These are phyloP conservation scores for Bujurquina vittata DNA, from an alignment of 2,113 vertebrate species.

Conservation along the genomic window DNA sequence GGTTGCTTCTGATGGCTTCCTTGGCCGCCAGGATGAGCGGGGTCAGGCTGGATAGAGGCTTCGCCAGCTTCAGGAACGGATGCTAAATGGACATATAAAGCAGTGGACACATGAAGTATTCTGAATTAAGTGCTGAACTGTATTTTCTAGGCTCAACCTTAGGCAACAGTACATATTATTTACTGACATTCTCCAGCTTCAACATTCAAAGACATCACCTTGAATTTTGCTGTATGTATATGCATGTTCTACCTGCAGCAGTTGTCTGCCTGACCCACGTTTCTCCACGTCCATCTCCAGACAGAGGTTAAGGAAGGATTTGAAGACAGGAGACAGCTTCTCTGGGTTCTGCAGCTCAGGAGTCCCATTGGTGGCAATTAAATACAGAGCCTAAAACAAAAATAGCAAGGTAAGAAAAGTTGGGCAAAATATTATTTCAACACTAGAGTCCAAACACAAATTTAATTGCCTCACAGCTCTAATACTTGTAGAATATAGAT, in stretches of 20 bases:
- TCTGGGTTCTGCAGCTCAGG: slow-evolving; percentile 83
- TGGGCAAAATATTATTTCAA: not conserved
- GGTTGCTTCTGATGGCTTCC: slow-evolving; percentile 82
- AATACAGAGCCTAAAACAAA: slow-evolving; percentile 77
- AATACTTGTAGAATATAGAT: not conserved
- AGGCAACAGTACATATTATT: not conserved
- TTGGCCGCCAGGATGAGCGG: slow-evolving; percentile 82
- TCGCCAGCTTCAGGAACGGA: slow-evolving; percentile 80
- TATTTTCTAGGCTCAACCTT: not conserved
- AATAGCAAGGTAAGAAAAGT: not conserved
- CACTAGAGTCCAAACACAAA: not conserved
- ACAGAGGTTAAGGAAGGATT: slow-evolving; percentile 78
- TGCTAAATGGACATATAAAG: slow-evolving; percentile 57
- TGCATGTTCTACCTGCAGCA: slow-evolving; percentile 74
- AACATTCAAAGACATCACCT: not conserved
- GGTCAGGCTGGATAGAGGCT: slow-evolving; percentile 82
- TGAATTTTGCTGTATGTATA: not conserved
- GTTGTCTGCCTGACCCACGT: slow-evolving; percentile 78
- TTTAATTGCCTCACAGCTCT: not conserved
- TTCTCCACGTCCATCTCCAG: slow-evolving; percentile 85
- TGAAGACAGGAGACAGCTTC: slow-evolving; percentile 81
- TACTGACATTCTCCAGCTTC: not conserved
- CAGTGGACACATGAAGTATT: not conserved
- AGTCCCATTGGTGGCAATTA: slow-evolving; percentile 83
- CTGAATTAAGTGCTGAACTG: not conserved